Base-by-base conservation (phyloP, 2,113 vertebrate genomes). In the Ameiurus melas region DNA sequence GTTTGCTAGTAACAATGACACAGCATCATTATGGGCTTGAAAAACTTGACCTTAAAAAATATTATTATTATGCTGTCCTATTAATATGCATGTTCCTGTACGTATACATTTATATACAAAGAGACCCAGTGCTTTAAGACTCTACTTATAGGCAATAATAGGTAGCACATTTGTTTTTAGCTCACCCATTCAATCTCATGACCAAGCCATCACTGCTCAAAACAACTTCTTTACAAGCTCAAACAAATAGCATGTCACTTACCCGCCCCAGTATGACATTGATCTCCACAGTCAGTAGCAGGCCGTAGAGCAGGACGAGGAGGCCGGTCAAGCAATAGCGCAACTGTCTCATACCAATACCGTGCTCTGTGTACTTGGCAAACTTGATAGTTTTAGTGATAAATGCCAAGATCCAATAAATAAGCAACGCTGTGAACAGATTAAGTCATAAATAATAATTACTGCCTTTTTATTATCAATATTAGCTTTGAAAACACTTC, bases 381-480 rank as follows among this genome's bases (percentile, higher is more conserved):
- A 99, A 99, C 94, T 99, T 99, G 94, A 99, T 97, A 86, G 97
- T 98, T 94, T 99, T 99, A 89, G 97, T 99, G 92, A 97, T 94
- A 88, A 99, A 99, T 39, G 98, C 97, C 92, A 99, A 92, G 57
- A 96, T 95, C 98, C 98, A 99, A 91, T 99, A 99, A 93, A 99
- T 95, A 0, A 99, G 93, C 91, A 99, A 92, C 20, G 97, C 98
- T 99, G 94, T 75, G 68, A 91, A 88, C 78, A 84, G 57, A 39
- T 20, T 71, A 80, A 85, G 14, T 4, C 64, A 83, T 27, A 87
- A 60, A 81, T 25, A 84, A 80, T 53, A n/a, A 86, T 84, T 39
- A 85, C 19, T 75, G 20, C 9, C 2, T 27, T 43, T 79, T 89
- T 25, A 62, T 19, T 60, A 43, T 66, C 47, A 85, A 13, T 64